Percentiles rank a stretch among this genome's conserved stretches.
phyloP scores from a whole-genome alignment of 2,888 invertebrate species.

The Pelosia muscerda region DNA sequence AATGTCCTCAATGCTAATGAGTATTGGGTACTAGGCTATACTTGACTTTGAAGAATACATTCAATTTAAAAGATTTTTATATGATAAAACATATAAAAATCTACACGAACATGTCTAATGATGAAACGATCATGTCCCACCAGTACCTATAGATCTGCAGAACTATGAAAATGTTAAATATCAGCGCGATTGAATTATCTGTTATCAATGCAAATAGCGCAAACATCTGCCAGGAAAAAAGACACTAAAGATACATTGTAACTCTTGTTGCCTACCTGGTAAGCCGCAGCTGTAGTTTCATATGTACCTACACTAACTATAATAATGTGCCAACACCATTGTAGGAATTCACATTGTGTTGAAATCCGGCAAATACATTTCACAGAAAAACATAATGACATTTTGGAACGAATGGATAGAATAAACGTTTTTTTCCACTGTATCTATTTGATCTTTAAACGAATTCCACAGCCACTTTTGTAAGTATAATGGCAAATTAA shows the following conservation, averaged over 20 bases:
- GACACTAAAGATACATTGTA: slow-evolving; percentile 42
- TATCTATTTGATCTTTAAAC: slow-evolving; percentile 20
- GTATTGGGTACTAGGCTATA: background rate
- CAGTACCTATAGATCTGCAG: background rate
- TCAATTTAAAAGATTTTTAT: background rate
- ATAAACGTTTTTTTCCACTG: slow-evolving; percentile 26
- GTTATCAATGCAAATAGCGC: slow-evolving; percentile 40
- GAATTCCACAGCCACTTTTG: background rate
- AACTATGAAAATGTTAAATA: slow-evolving; percentile 26
- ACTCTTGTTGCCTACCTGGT: slow-evolving; percentile 45
- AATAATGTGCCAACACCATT: slow-evolving; percentile 55
- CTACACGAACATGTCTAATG: too few species aligned
- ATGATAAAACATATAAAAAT: background rate
- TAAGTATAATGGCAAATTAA: background rate
- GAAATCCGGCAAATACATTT: slow-evolving; percentile 58
- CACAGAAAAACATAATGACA: slow-evolving; percentile 45
- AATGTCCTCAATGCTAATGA: slow-evolving; percentile 17
- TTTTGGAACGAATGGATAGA: slow-evolving; percentile 28
- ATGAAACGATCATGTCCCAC: too few species aligned
- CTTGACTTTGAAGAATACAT: background rate
- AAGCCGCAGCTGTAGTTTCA: slow-evolving; percentile 70
- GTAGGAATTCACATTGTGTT: slow-evolving; percentile 59
- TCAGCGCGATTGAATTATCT: slow-evolving; percentile 15
- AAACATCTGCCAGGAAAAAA: slow-evolving; percentile 46
- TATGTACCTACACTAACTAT: slow-evolving; percentile 51